These are phyloP conservation scores for Drosophila affinis DNA, from an alignment of 2,888 invertebrate genomes.

Conservation along the genomic window DNA sequence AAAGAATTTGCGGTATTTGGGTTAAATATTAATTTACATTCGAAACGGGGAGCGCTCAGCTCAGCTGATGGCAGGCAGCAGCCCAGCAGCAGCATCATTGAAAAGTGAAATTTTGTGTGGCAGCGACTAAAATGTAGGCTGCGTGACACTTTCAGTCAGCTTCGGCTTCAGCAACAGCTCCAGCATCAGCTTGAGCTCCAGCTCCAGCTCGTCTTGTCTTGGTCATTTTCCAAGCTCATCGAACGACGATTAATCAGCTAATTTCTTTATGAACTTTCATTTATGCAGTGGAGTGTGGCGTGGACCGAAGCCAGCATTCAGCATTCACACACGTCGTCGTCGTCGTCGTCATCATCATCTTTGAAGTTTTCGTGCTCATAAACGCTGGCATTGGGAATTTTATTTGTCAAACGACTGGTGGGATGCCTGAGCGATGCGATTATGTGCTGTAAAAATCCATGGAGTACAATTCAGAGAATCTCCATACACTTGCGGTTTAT, in stretches of 20 bases:
- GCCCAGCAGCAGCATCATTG: conserved; percentile 72
- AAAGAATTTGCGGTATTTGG: conserved; percentile 81
- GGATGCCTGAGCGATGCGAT: conserved; percentile 14
- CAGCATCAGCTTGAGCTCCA: not conserved
- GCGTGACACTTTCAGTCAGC: conserved; percentile 78
- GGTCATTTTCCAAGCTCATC: conserved; percentile 79
- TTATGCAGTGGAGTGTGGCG: conserved; percentile 61
- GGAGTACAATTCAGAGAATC: conserved; percentile 71
- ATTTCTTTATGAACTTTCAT: conserved; percentile 80
- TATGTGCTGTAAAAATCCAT: conserved; percentile 63
- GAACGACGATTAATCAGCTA: conserved; percentile 79
- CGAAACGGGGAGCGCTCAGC: conserved; percentile 63
- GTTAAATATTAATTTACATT: conserved; percentile 82
- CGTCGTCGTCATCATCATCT: conserved; percentile 44
- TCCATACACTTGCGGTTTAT: conserved; percentile 47
- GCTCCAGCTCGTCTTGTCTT: conserved; percentile 14
- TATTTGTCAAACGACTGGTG: conserved; percentile 58
- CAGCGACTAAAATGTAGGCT: conserved; percentile 70
- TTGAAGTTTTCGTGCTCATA: conserved; percentile 42
- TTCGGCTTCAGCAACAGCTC: not conserved
- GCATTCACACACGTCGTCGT: conserved; percentile 64
- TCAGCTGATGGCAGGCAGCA: conserved; percentile 37
- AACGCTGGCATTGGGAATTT: conserved; percentile 39
- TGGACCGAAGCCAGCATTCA: conserved; percentile 46
- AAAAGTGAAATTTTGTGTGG: conserved; percentile 75